Conservation (phyloP, 2,888 invertebrate genomes). For the Drosophila prostipennis region DNA sequence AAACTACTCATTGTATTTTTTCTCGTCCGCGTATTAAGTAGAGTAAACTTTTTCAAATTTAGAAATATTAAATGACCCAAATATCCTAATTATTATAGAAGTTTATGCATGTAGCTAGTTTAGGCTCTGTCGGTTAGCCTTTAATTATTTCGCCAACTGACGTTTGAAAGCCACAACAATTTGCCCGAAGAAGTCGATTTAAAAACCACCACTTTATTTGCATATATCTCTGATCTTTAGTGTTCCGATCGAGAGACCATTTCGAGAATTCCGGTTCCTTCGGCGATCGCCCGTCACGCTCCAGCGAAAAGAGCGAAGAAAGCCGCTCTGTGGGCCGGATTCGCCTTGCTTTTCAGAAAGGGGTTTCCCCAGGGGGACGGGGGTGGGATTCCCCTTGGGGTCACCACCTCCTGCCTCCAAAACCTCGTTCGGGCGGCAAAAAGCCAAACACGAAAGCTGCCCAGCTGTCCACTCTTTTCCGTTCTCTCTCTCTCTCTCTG, state of each 20-base stretch:
- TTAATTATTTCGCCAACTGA: conserved; percentile 10
- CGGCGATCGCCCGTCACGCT: conserved; percentile 28
- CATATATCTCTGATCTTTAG: not conserved
- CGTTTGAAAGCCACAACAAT: conserved; percentile 15
- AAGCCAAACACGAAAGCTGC: conserved; percentile 38
- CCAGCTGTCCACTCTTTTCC: conserved; percentile 14
- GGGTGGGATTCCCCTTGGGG: not conserved
- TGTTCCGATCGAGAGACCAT: conserved; percentile 14
- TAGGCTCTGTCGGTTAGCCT: too few relatives aligned
- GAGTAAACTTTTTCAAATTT: too few relatives aligned
- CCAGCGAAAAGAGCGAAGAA: conserved; percentile 28
- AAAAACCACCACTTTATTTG: conserved; percentile 17
- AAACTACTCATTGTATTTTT: too few relatives aligned
- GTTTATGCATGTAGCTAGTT: not conserved
- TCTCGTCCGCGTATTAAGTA: too few relatives aligned
- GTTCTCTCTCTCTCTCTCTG: conserved; percentile 13
- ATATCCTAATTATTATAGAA: not conserved
- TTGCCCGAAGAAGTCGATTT: conserved; percentile 10
- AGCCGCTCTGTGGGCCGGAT: conserved; percentile 20
- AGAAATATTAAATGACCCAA: not conserved
- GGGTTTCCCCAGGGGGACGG: not conserved
- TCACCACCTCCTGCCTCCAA: conserved; percentile 7
- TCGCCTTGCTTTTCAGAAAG: conserved; percentile 18
- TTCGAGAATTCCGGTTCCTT: conserved; percentile 31
- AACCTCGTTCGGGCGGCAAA: conserved; percentile 19